Conservation (phyloP, 2,888 invertebrate genomes). For the Chalcis sispes region DNA sequence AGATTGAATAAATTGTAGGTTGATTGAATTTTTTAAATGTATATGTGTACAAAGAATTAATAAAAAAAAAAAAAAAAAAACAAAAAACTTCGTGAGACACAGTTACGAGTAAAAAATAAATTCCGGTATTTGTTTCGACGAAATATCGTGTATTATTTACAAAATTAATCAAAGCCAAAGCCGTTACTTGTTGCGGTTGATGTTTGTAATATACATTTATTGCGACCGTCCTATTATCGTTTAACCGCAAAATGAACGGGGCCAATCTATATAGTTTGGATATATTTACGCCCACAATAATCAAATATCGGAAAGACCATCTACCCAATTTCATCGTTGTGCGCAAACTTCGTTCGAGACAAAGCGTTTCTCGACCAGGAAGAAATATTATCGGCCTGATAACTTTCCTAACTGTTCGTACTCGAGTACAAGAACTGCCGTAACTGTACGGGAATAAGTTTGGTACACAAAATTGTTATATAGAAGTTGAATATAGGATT, state of each 20-base stretch:
- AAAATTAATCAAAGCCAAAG: too few species aligned
- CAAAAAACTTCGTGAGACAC: neutral
- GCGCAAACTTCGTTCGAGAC: slow-evolving; percentile 19
- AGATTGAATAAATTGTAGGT: too few species aligned
- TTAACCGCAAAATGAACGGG: neutral
- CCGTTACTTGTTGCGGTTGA: too few species aligned
- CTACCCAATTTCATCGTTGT: slow-evolving; percentile 22
- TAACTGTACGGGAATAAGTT: slow-evolving; percentile 25
- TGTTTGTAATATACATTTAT: too few species aligned
- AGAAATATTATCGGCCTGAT: slow-evolving; percentile 24
- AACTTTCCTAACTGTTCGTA: slow-evolving; percentile 26
- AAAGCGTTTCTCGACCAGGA: slow-evolving; percentile 1
- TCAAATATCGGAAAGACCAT: slow-evolving; percentile 17
- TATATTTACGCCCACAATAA: too few species aligned
- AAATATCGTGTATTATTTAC: slow-evolving; percentile 38
- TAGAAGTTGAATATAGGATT: too few species aligned
- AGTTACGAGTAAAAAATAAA: slow-evolving; percentile 13
- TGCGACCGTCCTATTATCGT: slow-evolving; percentile 2
- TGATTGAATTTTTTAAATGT: too few species aligned
- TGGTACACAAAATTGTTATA: neutral
- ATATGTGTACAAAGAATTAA: too few species aligned
- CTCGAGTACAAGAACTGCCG: slow-evolving; percentile 21
- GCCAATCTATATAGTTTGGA: neutral
- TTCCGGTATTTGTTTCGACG: slow-evolving; percentile 9
- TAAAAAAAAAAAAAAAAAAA: too few species aligned